These are phyloP conservation scores for Anthoptus insignis DNA, from an alignment of 2,888 invertebrate species.

Conservation along the genomic window DNA sequence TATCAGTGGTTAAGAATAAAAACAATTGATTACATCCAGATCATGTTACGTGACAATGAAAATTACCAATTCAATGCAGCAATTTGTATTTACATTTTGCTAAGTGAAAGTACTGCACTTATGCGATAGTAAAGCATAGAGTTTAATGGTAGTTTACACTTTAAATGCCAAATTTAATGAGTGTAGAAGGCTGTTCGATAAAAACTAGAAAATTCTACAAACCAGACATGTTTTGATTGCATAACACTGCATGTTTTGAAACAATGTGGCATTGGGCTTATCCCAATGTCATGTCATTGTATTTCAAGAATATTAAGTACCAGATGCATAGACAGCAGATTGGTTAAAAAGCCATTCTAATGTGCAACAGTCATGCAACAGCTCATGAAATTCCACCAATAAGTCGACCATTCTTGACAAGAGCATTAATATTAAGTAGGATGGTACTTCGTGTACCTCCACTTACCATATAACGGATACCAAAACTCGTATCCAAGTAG, in stretches of 20 bases:
- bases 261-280: constrained; percentile 13
- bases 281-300: neutral
- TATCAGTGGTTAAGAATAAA: neutral
- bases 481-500: constrained; percentile 83
- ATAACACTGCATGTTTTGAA: constrained; percentile 9
- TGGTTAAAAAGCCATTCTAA: constrained; percentile 42
- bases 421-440: constrained; percentile 62
- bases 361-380: constrained; percentile 30
- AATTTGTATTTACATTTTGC: constrained; percentile 1
- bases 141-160: neutral
- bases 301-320: constrained; percentile 15
- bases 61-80: constrained; percentile 1
- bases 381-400: constrained; percentile 38
- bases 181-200: neutral
- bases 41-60: neutral
- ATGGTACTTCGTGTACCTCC: constrained; percentile 81
- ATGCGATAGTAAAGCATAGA: neutral
- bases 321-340: constrained; percentile 19
- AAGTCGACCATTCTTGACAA: constrained; percentile 57
- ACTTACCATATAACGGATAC: constrained; percentile 83
- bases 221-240: constrained; percentile 21
- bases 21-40: neutral
- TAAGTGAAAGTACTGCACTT: constrained; percentile 1
- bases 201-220: neutral
- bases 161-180: no score